These are phyloP conservation scores for Exocentrus adspersus DNA, from an alignment of 2,888 invertebrate genomes.

Conservation along the genomic window DNA sequence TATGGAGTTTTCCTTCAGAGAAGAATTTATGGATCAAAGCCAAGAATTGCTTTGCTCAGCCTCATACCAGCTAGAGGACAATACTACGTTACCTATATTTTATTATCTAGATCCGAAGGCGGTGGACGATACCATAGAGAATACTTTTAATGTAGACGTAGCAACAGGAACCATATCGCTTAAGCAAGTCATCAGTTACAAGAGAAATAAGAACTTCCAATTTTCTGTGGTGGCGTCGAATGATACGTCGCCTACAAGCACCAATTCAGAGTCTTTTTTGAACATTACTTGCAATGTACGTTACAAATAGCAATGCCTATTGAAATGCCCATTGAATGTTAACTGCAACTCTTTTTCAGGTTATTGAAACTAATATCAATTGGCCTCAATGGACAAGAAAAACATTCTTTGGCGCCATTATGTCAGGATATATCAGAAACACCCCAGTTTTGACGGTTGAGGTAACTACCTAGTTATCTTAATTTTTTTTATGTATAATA, in stretches of 20 bases:
- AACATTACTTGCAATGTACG: conserved; percentile 43
- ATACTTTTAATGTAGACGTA: conserved; percentile 32
- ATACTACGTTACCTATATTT: conserved; percentile 22
- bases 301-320: too few relatives aligned
- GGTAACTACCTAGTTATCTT: conserved; percentile 32
- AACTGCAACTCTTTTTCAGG: too few relatives aligned
- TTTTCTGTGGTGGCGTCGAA: conserved; percentile 67
- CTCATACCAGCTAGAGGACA: conserved; percentile 24
- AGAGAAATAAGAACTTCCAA: conserved; percentile 57
- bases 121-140: neutral
- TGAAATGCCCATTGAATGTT: too few relatives aligned
- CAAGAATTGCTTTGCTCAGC: conserved; percentile 20
- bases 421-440: conserved; percentile 37
- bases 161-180: conserved; percentile 41
- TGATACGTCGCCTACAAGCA: conserved; percentile 29
- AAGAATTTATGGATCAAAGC: conserved; percentile 25
- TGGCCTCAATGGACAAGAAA: conserved; percentile 65
- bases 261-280: conserved; percentile 32
- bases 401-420: conserved; percentile 58
- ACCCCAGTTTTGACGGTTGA: conserved; percentile 36
- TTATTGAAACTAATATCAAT: conserved; percentile 70
- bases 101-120: conserved; percentile 37
- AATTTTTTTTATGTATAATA: too few relatives aligned
- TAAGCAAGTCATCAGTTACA: conserved; percentile 63
- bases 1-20: conserved; percentile 33